These are phyloP conservation scores for Corythornis madagascariensis DNA, from an alignment of 2,113 vertebrate genomes.

Conservation along the genomic window DNA sequence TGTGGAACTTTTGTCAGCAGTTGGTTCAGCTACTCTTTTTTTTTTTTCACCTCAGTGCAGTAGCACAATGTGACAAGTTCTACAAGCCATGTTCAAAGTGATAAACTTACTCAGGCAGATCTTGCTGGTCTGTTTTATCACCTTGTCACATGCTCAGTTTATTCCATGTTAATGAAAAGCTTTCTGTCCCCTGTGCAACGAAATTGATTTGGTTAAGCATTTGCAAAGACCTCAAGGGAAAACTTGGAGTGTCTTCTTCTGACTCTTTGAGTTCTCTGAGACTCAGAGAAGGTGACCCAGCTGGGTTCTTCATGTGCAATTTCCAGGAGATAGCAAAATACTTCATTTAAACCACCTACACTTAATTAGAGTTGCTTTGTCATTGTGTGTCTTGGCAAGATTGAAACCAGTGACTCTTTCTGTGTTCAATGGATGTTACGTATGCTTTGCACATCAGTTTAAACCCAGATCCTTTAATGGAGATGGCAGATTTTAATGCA, in stretches of 20 bases:
- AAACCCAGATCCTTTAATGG: not conserved
- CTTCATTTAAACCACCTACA: not conserved
- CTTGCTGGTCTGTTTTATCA: conserved; percentile 5
- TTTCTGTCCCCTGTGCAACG: not conserved
- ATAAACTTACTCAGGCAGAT: conserved; percentile 3
- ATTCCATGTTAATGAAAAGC: not conserved
- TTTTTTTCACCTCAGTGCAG: not conserved
- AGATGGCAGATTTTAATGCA: not conserved
- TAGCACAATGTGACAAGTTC: not conserved
- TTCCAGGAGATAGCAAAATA: not conserved
- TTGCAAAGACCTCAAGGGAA: not conserved
- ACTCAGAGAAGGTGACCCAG: not conserved
- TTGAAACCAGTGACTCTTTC: not conserved
- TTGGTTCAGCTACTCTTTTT: not conserved
- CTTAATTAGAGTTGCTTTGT: not conserved
- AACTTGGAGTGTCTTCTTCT: not conserved
- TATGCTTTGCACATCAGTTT: not conserved
- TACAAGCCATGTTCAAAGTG: not conserved
- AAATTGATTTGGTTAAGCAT: not conserved
- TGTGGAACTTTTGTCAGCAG: conserved; percentile 39
- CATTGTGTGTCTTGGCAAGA: not conserved
- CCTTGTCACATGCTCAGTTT: conserved; percentile 9
- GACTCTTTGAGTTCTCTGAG: not conserved
- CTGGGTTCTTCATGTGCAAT: not conserved
- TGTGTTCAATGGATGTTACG: not conserved